These are phyloP conservation scores for Thelaira solivaga DNA, from an alignment of 2,888 invertebrate genomes.

Conservation along the genomic window DNA sequence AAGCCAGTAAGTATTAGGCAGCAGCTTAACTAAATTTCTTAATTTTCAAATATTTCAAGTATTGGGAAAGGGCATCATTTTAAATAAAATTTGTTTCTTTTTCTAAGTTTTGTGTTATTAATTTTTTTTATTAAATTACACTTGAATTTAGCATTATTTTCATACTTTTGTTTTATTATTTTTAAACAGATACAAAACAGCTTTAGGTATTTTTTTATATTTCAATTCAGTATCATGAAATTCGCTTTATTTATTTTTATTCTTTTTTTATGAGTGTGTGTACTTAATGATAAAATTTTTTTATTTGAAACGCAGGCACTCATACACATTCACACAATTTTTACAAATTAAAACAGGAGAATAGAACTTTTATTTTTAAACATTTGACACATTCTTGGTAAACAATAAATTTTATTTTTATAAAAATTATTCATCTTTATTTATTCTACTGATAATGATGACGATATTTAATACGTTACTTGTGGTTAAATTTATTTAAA, in stretches of 20 bases:
- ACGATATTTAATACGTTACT: constrained; percentile 31
- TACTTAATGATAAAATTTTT: constrained; percentile 29
- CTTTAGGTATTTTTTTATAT: background rate
- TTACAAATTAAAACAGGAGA: background rate
- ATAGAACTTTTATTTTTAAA: background rate
- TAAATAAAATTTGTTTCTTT: background rate
- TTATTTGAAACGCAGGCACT: too few species aligned
- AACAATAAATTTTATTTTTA: constrained; percentile 22
- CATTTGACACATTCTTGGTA: constrained; percentile 53
- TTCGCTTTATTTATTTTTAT: background rate
- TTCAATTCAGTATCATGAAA: background rate
- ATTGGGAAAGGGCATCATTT: too few species aligned
- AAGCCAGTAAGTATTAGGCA: too few species aligned
- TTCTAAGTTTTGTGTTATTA: background rate
- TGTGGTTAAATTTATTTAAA: constrained; percentile 9
- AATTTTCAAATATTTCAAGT: too few species aligned
- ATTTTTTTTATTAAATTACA: background rate
- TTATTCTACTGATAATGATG: constrained; percentile 10
- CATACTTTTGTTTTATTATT: background rate
- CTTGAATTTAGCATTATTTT: background rate
- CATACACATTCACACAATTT: background rate
- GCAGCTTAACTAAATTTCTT: too few species aligned
- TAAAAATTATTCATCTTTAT: constrained; percentile 7
- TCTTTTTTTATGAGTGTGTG: background rate
- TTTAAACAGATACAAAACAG: too few species aligned